Evolutionary conservation across 2,113 vertebrate species (phyloP).

Genomic region (Columbina picui): DNA sequence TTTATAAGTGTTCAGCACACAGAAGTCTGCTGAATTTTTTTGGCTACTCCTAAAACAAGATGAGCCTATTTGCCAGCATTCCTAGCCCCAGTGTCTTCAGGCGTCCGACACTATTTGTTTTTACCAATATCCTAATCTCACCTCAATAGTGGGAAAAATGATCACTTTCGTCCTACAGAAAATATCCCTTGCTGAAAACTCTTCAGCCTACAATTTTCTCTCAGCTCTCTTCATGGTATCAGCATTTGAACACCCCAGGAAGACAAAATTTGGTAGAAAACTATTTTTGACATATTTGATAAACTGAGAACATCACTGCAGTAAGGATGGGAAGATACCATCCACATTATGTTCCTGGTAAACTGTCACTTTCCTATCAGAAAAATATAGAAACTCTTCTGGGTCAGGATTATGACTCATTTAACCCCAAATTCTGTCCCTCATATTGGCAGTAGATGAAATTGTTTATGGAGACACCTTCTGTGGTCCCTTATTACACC

Average conservation of each 20-base stretch:
- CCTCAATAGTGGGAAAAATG: rapidly evolving
- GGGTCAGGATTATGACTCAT: not conserved
- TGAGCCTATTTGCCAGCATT: not conserved
- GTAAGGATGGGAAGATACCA: not conserved
- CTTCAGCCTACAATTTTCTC: not conserved
- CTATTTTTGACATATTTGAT: not conserved
- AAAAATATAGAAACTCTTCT: not conserved
- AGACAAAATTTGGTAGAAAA: not conserved
- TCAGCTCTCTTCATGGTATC: not conserved
- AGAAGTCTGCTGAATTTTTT: not conserved
- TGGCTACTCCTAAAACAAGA: not conserved
- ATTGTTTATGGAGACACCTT: not conserved
- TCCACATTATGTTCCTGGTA: not conserved
- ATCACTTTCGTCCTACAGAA: not conserved
- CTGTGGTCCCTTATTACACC: not conserved
- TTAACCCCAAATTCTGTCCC: not conserved
- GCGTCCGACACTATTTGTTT: not conserved
- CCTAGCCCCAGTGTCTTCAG: not conserved
- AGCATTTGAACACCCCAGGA: not conserved
- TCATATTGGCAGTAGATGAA: not conserved
- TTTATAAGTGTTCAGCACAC: not conserved
- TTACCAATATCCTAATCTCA: not conserved
- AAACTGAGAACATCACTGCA: not conserved
- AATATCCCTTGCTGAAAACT: not conserved
- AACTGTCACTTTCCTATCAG: not conserved